Base-by-base conservation (phyloP, 2,888 invertebrate genomes). In the Leptarthrus brevirostris region DNA sequence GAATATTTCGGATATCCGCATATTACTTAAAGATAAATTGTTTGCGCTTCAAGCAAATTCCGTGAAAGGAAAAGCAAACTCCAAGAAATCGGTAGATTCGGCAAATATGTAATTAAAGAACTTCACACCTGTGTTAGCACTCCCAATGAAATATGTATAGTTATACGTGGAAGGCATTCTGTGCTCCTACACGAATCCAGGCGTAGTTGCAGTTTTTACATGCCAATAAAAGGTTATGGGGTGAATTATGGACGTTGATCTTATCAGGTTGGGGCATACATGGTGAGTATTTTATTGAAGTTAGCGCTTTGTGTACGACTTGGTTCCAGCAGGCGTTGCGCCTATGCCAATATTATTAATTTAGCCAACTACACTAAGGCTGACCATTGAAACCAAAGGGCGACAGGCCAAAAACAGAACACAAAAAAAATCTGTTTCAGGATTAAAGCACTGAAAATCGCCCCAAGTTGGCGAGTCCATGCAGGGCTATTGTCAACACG, bases 71-170 rank as follows among this genome's bases (percentile, higher is more conserved):
- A n/a, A n/a, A n/a, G n/a, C n/a, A n/a, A n/a, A n/a, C n/a, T n/a
- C 30, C 5, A 30, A 30, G 8, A 1, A 30, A 30, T 30, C 12
- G 44, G 12, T 44, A 1, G 44, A 44, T 1, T 1, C 2, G 44
- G 44, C 44, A 44, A 44, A 44, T 44, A 12, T 44, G 44, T 44
- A 44, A 44, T 44, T 44, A 44, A n/a, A n/a, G 44, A 44, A 44
- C 44, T 44, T 44, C 44, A 44, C 44, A 44, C 44, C 16, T 4
- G 12, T 12, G 44, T 12, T 16, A 16, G n/a, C n/a, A 16, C 4
- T 44, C 8, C 8, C 8, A 30, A 30, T 6, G 30, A 30, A 30
- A 30, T 30, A 6, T 8, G 8, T 30, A 30, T 30, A 6, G 8
- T 30, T 30, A 30, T 30, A 30, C 30, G 8, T 30, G 8, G n/a